Percentiles rank a stretch among this genome's conserved stretches.
Evolutionary conservation across 2,113 vertebrate genomes (phyloP).

Genomic region (Salvelinus namaycush): DNA sequence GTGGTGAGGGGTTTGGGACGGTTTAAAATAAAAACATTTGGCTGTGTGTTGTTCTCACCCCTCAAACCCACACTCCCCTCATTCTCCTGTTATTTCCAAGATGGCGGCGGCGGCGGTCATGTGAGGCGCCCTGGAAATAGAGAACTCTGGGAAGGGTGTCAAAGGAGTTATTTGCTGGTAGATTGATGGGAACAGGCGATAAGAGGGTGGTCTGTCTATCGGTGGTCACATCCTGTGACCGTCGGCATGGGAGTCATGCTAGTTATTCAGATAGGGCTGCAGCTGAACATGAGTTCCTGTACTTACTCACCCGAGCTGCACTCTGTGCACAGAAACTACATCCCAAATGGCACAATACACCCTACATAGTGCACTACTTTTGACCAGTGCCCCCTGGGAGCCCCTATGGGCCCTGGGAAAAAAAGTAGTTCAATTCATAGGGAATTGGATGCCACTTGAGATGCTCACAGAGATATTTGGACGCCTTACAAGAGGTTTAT

Average conservation of each 20-base stretch:
- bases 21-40: neutral
- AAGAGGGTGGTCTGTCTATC: slow-evolving; percentile 56
- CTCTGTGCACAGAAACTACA: slow-evolving; percentile 51
- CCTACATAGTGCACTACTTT: too few species aligned
- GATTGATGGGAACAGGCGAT: slow-evolving; percentile 72
- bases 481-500: too few species aligned
- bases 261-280: slow-evolving; percentile 60
- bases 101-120: slow-evolving; percentile 55
- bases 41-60: neutral
- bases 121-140: slow-evolving; percentile 48
- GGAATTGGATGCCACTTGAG: slow-evolving; percentile 18
- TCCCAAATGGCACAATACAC: slow-evolving; percentile 33
- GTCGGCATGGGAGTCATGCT: slow-evolving; percentile 62
- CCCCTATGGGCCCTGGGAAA: too few species aligned
- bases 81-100: slow-evolving; percentile 44
- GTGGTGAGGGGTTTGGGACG: slow-evolving; percentile 41
- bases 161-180: slow-evolving; percentile 63
- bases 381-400: too few species aligned
- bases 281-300: slow-evolving; percentile 57
- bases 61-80: neutral
- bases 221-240: slow-evolving; percentile 61
- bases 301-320: slow-evolving; percentile 50
- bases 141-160: slow-evolving; percentile 48
- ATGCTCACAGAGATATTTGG: neutral
- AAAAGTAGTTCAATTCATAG: too few species aligned